phyloP scores from a whole-genome alignment of 2,888 invertebrate species.

The Aphrophora alni region DNA sequence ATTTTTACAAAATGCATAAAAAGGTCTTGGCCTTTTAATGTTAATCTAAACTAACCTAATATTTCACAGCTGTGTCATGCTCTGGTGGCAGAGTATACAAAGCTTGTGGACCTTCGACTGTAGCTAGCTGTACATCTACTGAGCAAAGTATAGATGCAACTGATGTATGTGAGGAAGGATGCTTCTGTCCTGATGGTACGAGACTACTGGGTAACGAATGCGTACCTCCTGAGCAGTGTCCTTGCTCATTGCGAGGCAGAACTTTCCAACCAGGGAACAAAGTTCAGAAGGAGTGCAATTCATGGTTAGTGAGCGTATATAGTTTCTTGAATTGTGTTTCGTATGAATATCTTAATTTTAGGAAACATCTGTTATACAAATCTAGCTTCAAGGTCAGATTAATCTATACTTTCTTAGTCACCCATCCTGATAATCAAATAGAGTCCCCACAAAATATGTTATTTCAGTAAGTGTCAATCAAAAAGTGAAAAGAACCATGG shows the following conservation, averaged over 20 bases:
- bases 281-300: slow-evolving; percentile 83
- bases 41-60: slow-evolving; percentile 13
- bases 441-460: too few relatives aligned
- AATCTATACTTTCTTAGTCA: too few relatives aligned
- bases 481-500: too few relatives aligned
- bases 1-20: too few relatives aligned
- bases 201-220: slow-evolving; percentile 79
- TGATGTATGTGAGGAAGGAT: slow-evolving; percentile 78
- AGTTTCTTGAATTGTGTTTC: too few relatives aligned
- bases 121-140: slow-evolving; percentile 71
- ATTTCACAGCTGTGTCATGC: slow-evolving; percentile 74
- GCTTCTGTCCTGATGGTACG: slow-evolving; percentile 83
- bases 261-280: slow-evolving; percentile 72
- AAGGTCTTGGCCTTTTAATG: too few relatives aligned
- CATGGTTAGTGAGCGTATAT: slow-evolving; percentile 75
- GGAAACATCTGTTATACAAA: too few relatives aligned
- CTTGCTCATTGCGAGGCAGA: slow-evolving; percentile 78
- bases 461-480: too few relatives aligned
- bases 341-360: too few relatives aligned
- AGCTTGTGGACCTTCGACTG: slow-evolving; percentile 74
- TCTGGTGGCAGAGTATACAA: slow-evolving; percentile 76
- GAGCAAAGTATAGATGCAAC: slow-evolving; percentile 54
- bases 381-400: too few relatives aligned
- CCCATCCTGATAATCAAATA: too few relatives aligned
- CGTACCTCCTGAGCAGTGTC: slow-evolving; percentile 74